A percentile compares a stretch with the other conserved stretches of the same genome.
Evolutionary conservation across 2,797 vertebrate species (phyloP).

Genomic region (Eulemur coronatus): DNA sequence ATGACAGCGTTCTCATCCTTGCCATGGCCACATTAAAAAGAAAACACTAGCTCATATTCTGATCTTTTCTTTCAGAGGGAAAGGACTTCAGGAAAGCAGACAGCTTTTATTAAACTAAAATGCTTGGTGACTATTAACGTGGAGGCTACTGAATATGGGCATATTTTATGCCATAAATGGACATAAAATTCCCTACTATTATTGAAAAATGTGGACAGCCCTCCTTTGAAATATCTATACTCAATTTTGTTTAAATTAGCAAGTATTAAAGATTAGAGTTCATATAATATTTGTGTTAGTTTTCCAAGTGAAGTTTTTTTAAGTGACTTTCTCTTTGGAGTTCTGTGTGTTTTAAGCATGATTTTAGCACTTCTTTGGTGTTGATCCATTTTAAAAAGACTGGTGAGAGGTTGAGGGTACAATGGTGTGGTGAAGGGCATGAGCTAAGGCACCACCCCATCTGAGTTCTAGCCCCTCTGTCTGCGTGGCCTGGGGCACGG

Average conservation of each 20-base stretch:
- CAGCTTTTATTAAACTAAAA: neutral
- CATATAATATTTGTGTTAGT: neutral
- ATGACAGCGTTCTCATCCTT: neutral
- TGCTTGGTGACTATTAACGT: neutral
- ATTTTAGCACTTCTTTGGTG: neutral
- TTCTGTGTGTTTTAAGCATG: neutral
- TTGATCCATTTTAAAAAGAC: neutral
- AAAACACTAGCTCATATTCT: neutral
- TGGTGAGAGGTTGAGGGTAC: accelerated
- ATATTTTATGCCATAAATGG: too few relatives aligned
- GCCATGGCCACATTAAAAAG: neutral
- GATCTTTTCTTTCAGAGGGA: neutral
- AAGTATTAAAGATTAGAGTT: neutral
- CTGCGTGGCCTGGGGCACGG: accelerated
- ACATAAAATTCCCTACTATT: neutral
- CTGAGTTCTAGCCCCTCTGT: neutral
- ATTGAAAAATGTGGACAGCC: neutral
- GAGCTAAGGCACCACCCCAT: neutral
- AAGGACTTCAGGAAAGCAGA: neutral
- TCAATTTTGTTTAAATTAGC: neutral
- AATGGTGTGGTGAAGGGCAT: accelerated
- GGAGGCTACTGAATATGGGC: neutral
- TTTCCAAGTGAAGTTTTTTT: neutral
- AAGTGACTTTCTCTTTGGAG: neutral
- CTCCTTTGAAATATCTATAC: neutral